Evolutionary conservation across 2,797 vertebrate genomes (phyloP).

Genomic region (Potorous gilbertii): DNA sequence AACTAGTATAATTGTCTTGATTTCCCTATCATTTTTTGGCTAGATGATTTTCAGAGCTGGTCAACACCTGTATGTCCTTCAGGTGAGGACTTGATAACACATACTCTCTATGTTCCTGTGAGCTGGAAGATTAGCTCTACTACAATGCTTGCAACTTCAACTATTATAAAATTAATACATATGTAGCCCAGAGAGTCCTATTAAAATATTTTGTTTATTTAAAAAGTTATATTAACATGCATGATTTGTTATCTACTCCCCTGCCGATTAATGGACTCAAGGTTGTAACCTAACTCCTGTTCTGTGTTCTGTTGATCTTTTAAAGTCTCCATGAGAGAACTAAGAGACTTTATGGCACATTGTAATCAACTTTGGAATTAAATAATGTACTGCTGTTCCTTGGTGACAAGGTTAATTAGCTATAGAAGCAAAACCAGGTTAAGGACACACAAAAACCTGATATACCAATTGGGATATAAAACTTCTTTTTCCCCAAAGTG

Average conservation of each 20-base stretch:
- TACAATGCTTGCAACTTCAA: background rate
- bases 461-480: background rate
- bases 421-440: constrained; percentile 23
- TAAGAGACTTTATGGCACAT: constrained; percentile 21
- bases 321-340: background rate
- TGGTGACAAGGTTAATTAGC: background rate
- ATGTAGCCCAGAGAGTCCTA: background rate
- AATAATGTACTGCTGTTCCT: constrained; percentile 2
- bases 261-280: background rate
- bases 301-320: background rate
- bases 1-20: background rate
- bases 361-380: background rate
- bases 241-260: background rate
- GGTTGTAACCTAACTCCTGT: background rate
- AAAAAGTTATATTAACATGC: background rate
- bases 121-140: background rate
- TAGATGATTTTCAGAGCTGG: constrained; percentile 19
- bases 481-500: constrained; percentile 35
- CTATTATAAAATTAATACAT: background rate
- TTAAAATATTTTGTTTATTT: background rate
- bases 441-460: background rate
- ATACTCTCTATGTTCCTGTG: background rate
- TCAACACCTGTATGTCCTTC: background rate
- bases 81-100: background rate
- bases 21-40: constrained; percentile 16